These are phyloP conservation scores for Stenodema calcarata DNA, from an alignment of 2,888 invertebrate species.

Conservation along the genomic window DNA sequence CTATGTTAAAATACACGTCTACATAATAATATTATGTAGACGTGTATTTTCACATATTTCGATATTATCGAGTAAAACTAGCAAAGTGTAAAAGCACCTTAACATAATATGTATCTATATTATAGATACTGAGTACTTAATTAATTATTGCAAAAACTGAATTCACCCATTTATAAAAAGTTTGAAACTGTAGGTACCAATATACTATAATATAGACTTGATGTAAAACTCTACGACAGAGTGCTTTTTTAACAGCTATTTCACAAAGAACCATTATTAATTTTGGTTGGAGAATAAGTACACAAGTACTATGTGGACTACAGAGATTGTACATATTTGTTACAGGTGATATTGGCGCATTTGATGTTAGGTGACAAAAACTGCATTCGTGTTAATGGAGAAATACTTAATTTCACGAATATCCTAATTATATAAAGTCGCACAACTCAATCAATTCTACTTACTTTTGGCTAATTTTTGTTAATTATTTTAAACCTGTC, in stretches of 20 bases:
- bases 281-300: not conserved
- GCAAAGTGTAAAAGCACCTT: too few species aligned
- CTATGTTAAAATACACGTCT: too few species aligned
- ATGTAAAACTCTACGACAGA: too few species aligned
- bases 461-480: not conserved
- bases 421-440: not conserved
- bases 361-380: not conserved
- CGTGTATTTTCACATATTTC: too few species aligned
- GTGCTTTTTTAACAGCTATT: constrained; percentile 3
- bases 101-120: too few species aligned
- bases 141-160: not conserved
- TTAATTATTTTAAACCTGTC: not conserved
- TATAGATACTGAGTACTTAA: too few species aligned
- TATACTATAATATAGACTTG: too few species aligned
- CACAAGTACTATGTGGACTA: not conserved
- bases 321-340: not conserved
- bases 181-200: too few species aligned
- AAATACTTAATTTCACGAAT: not conserved
- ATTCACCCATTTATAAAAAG: not conserved
- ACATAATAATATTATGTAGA: too few species aligned
- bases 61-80: too few species aligned
- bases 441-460: not conserved
- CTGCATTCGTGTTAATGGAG: not conserved
- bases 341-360: not conserved
- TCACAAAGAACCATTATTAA: not conserved